Percentiles rank a stretch among this genome's conserved stretches.
Conservation (phyloP, 23 tunicate species). For the Styela clava region DNA sequence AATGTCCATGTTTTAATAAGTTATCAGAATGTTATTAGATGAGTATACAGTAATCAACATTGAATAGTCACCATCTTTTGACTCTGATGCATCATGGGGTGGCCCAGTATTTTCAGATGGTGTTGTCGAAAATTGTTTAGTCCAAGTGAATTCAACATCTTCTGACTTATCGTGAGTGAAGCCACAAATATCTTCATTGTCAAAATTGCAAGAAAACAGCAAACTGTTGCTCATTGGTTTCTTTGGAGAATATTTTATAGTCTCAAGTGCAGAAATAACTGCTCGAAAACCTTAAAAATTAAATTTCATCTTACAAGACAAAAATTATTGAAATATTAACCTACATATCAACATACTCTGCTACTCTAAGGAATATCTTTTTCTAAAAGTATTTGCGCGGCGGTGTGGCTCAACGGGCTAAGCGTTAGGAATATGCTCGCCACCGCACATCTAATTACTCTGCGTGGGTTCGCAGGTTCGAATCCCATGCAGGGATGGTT, state of each 20-base stretch:
- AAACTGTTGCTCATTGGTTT: neutral
- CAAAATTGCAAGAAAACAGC: conserved; percentile 63
- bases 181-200: conserved; percentile 36
- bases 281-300: conserved; percentile 61
- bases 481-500: too few relatives aligned
- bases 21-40: too few relatives aligned
- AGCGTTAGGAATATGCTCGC: too few relatives aligned
- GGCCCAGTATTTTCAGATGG: conserved; percentile 79
- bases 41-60: too few relatives aligned
- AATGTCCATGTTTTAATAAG: too few relatives aligned
- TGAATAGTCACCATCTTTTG: conserved; percentile 49
- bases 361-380: too few relatives aligned
- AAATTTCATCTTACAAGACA: conserved; percentile 9
- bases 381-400: too few relatives aligned
- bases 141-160: conserved; percentile 57
- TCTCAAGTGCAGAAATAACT: conserved; percentile 8
- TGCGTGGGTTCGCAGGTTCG: too few relatives aligned
- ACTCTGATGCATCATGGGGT: conserved; percentile 48
- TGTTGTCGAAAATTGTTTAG: conserved; percentile 24
- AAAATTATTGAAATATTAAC: too few relatives aligned
- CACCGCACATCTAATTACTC: too few relatives aligned
- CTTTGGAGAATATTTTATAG: neutral
- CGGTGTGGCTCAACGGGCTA: too few relatives aligned
- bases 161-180: conserved; percentile 37
- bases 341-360: too few relatives aligned